Evolutionary conservation across 2,888 invertebrate genomes (phyloP).

Genomic region (Pterostichus niger): DNA sequence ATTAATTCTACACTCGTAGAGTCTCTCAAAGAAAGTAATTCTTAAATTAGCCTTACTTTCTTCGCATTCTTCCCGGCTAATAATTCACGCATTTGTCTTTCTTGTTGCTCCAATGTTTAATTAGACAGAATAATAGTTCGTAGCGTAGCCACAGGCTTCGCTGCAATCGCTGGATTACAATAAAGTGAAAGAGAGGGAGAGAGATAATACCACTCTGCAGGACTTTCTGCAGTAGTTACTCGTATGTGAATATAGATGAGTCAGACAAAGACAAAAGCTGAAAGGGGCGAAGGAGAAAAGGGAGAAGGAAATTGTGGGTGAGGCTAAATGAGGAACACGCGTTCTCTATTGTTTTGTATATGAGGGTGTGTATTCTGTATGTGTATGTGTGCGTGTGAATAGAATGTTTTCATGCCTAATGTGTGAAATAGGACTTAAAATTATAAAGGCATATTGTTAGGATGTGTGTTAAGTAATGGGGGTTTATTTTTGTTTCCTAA

Average conservation of each 20-base stretch:
- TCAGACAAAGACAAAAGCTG: neutral
- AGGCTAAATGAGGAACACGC: slow-evolving; percentile 36
- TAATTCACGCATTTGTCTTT: slow-evolving; percentile 42
- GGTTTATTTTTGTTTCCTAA: slow-evolving; percentile 22
- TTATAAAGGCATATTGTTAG: slow-evolving; percentile 14
- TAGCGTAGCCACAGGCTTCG: neutral
- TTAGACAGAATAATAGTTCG: slow-evolving; percentile 44
- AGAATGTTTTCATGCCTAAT: slow-evolving; percentile 11
- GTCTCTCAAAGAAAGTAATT: neutral
- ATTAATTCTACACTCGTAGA: neutral
- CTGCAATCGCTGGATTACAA: slow-evolving; percentile 6
- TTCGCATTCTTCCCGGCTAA: slow-evolving; percentile 26
- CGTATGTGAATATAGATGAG: slow-evolving; percentile 43
- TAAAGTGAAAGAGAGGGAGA: neutral
- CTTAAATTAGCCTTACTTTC: slow-evolving; percentile 22
- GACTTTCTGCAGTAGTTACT: slow-evolving; percentile 5
- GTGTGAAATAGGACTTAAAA: slow-evolving; percentile 39
- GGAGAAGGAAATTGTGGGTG: neutral
- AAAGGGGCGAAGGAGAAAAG: neutral
- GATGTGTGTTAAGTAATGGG: slow-evolving; percentile 32
- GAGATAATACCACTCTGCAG: slow-evolving; percentile 1
- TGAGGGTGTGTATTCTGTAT: slow-evolving; percentile 16
- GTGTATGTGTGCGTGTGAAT: slow-evolving; percentile 1
- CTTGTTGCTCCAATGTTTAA: slow-evolving; percentile 20
- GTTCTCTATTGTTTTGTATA: slow-evolving; percentile 40